Base-by-base conservation (phyloP, 2,113 vertebrate species). In the Corythornis cristatus region DNA sequence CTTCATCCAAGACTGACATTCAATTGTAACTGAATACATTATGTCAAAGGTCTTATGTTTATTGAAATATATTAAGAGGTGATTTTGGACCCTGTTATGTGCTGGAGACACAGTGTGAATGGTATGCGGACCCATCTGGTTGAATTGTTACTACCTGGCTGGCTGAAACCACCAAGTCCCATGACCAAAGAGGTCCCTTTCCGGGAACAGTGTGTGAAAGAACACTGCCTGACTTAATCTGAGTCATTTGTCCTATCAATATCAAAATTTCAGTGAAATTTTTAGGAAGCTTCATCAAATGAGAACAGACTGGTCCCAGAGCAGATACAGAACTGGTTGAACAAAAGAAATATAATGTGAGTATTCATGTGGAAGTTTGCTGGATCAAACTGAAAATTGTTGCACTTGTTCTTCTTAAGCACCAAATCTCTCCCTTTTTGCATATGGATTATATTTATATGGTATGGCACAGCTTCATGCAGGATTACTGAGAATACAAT, bases 131-230 rank as follows among this genome's bases (percentile, higher is more conserved):
- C 7, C 20, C 2, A 1, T n/a, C 14, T 51, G 60, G 50, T 28
- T 43, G 29, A 43, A 73, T 48, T 37, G 10, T 48, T 23, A 9
- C 61, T 57, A 58, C 33, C 42, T 53, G 26, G 26, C 33, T 71
- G 61, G 21, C 25, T 73, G 84, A 68, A 80, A 70, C 8, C 31
- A 37, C 18, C 0, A 1, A 74, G 5, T 48, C 17, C 61, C 76
- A 37, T 0, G 0, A 45, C 6, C 43, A 48, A 50, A 18, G 51
- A 0, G 1, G 31, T 51, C 35, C 33, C 35, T 43, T 43, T 40
- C 16, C 14, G 74, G 70, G 61, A 46, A 21, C 29, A 56, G 28
- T 0, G 4, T 12, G 51, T 54, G 60, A n/a, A 83, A 62, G 22
- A 82, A 28, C 43, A 37, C 35, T 72, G 58, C 29, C 29, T 62